Evolutionary conservation across 1,140 invertebrate genomes (phyloP).

Genomic region (Hestina assimilis): DNA sequence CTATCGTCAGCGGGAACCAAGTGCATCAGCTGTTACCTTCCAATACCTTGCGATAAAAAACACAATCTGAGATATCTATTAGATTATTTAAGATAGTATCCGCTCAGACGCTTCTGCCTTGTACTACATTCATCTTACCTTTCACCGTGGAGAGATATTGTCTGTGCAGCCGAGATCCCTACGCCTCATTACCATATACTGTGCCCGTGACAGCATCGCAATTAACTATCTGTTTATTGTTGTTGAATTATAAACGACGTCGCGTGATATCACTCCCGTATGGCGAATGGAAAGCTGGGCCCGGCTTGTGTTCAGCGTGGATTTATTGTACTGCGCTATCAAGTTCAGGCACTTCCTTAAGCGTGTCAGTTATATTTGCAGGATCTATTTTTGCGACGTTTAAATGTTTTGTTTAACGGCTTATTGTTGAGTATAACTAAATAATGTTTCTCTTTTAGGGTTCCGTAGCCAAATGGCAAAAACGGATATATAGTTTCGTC

Average conservation of each 20-base stretch:
- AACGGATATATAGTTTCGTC: too few species aligned
- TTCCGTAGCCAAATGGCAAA: too few species aligned
- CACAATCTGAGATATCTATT: too few species aligned
- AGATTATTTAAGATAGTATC: too few species aligned
- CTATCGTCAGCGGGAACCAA: too few species aligned
- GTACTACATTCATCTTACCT: constrained; percentile 48
- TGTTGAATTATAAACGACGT: constrained; percentile 74
- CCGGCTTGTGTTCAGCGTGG: constrained; percentile 18
- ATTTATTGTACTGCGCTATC: constrained; percentile 13
- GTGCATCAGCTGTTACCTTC: too few species aligned
- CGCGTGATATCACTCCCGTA: constrained; percentile 65
- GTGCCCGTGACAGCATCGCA: constrained; percentile 72
- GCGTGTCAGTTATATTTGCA: neutral
- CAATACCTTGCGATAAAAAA: too few species aligned
- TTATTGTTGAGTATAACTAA: too few species aligned
- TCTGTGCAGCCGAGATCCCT: constrained; percentile 68
- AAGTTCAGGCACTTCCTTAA: constrained; percentile 8
- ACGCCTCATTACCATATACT: constrained; percentile 76
- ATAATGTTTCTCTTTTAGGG: too few species aligned
- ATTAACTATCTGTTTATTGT: constrained; percentile 78
- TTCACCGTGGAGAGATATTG: constrained; percentile 75
- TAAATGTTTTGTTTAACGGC: too few species aligned
- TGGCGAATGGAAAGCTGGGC: constrained; percentile 41
- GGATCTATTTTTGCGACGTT: too few species aligned
- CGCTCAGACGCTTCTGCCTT: constrained; percentile 19